Conservation (phyloP, 2,797 vertebrate genomes). For the Amblyraja radiata region DNA sequence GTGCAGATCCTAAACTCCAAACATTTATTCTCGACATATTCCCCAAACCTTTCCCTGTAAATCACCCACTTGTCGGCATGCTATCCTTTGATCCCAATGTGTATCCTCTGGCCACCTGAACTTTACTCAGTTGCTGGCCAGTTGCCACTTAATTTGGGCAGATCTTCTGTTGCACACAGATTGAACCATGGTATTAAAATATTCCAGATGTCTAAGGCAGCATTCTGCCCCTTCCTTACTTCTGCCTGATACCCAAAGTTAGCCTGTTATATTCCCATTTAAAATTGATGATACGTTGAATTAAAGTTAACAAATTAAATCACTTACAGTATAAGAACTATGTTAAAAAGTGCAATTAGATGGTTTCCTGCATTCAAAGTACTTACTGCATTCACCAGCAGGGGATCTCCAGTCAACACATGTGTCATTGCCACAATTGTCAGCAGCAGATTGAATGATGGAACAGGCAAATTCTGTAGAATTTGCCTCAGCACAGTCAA, state of each 20-base stretch:
- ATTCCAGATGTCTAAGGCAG: not conserved
- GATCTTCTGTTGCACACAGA: too few species aligned
- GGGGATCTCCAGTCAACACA: slow-evolving; percentile 13
- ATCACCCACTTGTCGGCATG: too few species aligned
- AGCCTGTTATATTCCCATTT: too few species aligned
- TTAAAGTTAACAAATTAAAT: not conserved
- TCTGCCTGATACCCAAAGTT: too few species aligned
- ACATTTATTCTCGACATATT: not conserved
- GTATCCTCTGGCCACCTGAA: too few species aligned
- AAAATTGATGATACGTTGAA: not conserved
- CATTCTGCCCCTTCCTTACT: not conserved
- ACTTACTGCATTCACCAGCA: not conserved
- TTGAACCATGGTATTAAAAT: not conserved
- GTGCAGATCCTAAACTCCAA: not conserved
- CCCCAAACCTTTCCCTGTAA: too few species aligned
- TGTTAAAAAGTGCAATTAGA: not conserved
- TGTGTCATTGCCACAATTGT: not conserved
- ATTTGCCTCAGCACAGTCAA: not conserved
- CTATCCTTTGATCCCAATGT: too few species aligned
- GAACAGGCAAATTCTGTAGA: not conserved
- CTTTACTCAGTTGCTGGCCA: not conserved
- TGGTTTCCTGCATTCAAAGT: not conserved
- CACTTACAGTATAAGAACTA: not conserved
- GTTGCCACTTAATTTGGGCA: not conserved
- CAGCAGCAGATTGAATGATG: not conserved